Conservation (phyloP, 2,113 vertebrate species). For the Melanotaenia duboulayi region DNA sequence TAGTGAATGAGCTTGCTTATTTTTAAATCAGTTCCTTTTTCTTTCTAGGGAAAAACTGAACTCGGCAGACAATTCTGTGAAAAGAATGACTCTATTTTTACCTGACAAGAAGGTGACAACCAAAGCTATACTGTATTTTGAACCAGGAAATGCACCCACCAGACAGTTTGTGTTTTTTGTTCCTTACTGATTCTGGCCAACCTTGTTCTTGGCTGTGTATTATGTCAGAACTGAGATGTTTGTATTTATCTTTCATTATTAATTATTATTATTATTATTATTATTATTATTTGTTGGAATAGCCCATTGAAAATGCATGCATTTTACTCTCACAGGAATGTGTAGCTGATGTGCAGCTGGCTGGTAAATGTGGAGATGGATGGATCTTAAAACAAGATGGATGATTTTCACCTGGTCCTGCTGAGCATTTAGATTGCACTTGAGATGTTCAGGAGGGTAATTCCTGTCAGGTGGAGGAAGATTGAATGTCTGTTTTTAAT, state of each 20-base stretch:
- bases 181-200: too few species aligned
- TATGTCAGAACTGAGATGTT: too few species aligned
- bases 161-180: not conserved
- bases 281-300: not conserved
- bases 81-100: conserved; percentile 28
- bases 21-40: conserved; percentile 37
- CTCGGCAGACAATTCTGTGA: conserved; percentile 21
- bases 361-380: conserved; percentile 48
- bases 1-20: conserved; percentile 31
- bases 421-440: conserved; percentile 41
- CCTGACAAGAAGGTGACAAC: conserved; percentile 14
- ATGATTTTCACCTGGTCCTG: conserved; percentile 40
- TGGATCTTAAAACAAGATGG: conserved; percentile 49
- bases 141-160: not conserved
- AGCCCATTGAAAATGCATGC: not conserved
- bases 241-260: too few species aligned
- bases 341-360: conserved; percentile 17
- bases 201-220: too few species aligned
- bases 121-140: not conserved
- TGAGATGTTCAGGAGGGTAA: conserved; percentile 45
- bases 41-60: conserved; percentile 16
- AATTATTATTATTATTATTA: too few species aligned
- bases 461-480: conserved; percentile 47
- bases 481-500: conserved; percentile 52
- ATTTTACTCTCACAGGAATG: conserved; percentile 25